Percentiles rank a stretch among this genome's conserved stretches.
These are phyloP conservation scores for Siniperca scherzeri DNA, from an alignment of 2,797 vertebrate genomes.

Conservation along the genomic window DNA sequence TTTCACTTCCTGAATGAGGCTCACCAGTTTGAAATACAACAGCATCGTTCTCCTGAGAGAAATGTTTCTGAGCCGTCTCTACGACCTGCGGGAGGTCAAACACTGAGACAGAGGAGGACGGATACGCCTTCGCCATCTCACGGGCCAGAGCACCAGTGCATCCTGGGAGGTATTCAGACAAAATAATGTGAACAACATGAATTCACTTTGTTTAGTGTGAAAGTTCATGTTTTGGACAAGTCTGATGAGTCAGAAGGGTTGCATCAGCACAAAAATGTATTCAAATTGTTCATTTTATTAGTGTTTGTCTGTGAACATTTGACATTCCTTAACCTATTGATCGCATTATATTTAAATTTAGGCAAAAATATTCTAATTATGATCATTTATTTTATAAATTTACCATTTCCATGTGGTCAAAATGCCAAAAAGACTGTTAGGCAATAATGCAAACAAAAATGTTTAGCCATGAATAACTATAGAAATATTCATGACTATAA, in stretches of 20 bases:
- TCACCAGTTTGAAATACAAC: slow-evolving; percentile 79
- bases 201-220: not conserved
- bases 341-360: not conserved
- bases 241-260: not conserved
- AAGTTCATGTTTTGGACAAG: not conserved
- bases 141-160: slow-evolving; percentile 85
- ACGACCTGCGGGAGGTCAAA: slow-evolving; percentile 83
- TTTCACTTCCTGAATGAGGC: not conserved
- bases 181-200: not conserved
- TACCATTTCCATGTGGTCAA: not conserved
- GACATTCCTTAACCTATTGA: not conserved
- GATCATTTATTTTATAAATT: not conserved
- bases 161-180: slow-evolving; percentile 68
- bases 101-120: slow-evolving; percentile 77
- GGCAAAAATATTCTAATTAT: not conserved
- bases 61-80: slow-evolving; percentile 76
- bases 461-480: not conserved
- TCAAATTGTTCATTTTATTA: not conserved
- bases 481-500: not conserved
- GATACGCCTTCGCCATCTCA: slow-evolving; percentile 79
- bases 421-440: not conserved
- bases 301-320: not conserved
- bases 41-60: slow-evolving; percentile 68
- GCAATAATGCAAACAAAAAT: not conserved
- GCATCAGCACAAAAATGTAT: not conserved